Evolutionary conservation across 1,140 invertebrate genomes (phyloP).

Genomic region (Scylla paramamosain): DNA sequence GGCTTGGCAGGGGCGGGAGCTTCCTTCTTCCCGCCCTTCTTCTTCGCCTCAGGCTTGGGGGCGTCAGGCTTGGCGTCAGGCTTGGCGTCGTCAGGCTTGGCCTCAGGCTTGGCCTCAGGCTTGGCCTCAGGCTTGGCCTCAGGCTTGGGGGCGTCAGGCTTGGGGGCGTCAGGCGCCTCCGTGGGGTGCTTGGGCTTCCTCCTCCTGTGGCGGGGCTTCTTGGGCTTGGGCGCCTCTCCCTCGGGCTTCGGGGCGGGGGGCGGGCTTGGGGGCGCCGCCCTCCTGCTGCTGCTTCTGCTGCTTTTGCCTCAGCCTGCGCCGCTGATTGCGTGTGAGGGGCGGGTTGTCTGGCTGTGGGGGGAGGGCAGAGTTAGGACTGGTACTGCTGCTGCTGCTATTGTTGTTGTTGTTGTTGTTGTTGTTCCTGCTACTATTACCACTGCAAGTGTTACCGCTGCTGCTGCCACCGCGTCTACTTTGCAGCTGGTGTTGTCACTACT

Average conservation of each 20-base stretch:
- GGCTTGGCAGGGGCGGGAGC: background rate
- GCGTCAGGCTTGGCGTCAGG: background rate
- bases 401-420: too few relatives aligned
- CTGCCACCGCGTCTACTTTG: too few relatives aligned
- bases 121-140: background rate
- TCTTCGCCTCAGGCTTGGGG: background rate
- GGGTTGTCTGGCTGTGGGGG: constrained; percentile 44
- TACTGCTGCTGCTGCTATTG: too few relatives aligned
- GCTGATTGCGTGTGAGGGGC: background rate
- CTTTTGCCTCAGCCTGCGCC: background rate
- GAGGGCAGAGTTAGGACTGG: too few relatives aligned
- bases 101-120: constrained; percentile 8
- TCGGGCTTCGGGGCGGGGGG: background rate
- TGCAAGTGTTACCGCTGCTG: too few relatives aligned
- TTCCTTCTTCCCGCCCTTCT: background rate
- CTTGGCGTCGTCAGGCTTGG: background rate
- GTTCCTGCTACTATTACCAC: too few relatives aligned
- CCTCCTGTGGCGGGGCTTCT: background rate
- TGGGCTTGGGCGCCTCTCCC: background rate
- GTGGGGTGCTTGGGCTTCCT: background rate
- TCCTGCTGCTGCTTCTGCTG: background rate
- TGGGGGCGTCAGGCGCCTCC: background rate
- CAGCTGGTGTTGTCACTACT: background rate
- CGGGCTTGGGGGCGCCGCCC: too few relatives aligned
- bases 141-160: background rate